Evolutionary conservation across 2,888 invertebrate genomes (phyloP).

Genomic region (Notocelia uddmanniana): DNA sequence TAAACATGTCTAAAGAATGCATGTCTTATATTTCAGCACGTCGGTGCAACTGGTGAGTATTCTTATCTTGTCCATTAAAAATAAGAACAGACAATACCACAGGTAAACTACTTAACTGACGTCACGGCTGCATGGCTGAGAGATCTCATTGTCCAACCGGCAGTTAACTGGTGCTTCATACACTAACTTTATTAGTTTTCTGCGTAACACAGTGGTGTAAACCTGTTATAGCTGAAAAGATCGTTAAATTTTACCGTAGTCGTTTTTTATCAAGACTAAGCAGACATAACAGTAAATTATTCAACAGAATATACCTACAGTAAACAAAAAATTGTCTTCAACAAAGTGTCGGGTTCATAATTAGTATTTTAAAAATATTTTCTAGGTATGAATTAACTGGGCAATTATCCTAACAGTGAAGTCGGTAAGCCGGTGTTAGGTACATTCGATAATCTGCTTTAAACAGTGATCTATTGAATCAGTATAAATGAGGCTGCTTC

Average conservation of each 20-base stretch:
- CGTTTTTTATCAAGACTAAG: not conserved
- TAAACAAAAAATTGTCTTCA: too few species aligned
- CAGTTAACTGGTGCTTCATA: too few species aligned
- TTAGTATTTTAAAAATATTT: too few species aligned
- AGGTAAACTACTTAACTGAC: too few species aligned
- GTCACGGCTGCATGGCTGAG: too few species aligned
- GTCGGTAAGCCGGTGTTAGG: not conserved
- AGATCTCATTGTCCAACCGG: too few species aligned
- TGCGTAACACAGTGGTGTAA: not conserved
- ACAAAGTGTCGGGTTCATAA: too few species aligned
- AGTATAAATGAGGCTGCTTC: not conserved
- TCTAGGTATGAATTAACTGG: not conserved
- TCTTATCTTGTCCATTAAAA: not conserved
- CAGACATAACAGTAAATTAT: not conserved
- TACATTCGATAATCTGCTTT: not conserved
- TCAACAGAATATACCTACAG: too few species aligned
- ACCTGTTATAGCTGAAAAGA: not conserved
- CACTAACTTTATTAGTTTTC: not conserved
- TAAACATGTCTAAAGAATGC: too few species aligned
- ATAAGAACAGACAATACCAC: not conserved
- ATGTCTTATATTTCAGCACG: constrained; percentile 6
- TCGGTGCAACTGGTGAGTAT: not conserved
- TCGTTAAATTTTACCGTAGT: not conserved
- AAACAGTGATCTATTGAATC: not conserved
- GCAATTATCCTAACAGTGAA: not conserved